Evolutionary conservation across 2,113 vertebrate species (phyloP).

Genomic region (Motacilla tschutschensis): DNA sequence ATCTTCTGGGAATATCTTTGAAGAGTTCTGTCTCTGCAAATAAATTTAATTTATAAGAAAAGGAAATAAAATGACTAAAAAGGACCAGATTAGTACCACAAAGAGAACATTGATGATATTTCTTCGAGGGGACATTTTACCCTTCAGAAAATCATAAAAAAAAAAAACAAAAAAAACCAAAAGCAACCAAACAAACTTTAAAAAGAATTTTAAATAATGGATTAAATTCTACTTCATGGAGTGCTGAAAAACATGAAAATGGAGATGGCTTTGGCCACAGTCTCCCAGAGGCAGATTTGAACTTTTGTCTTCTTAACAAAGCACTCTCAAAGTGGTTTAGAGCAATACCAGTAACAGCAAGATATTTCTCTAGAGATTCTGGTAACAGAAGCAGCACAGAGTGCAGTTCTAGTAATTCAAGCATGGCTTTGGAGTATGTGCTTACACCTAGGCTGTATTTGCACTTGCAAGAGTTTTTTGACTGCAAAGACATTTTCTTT

Average conservation of each 20-base stretch:
- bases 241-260: not conserved
- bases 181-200: not conserved
- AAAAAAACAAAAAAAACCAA: not conserved
- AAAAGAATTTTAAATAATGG: not conserved
- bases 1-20: conserved; percentile 54
- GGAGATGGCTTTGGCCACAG: not conserved
- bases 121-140: not conserved
- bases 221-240: not conserved
- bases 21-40: conserved; percentile 39
- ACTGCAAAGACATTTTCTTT: not conserved
- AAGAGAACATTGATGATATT: not conserved
- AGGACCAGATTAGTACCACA: not conserved
- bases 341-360: not conserved
- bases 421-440: not conserved
- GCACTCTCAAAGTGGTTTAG: not conserved
- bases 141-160: not conserved
- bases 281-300: not conserved
- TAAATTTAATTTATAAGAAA: conserved; percentile 44
- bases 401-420: not conserved
- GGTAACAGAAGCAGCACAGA: not conserved
- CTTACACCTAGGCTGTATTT: not conserved
- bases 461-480: not conserved
- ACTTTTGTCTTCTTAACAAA: conserved; percentile 30
- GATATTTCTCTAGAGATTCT: conserved; percentile 6
- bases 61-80: conserved; percentile 23